Conservation (phyloP, 2,888 invertebrate genomes). For the Cheilosia pagana region DNA sequence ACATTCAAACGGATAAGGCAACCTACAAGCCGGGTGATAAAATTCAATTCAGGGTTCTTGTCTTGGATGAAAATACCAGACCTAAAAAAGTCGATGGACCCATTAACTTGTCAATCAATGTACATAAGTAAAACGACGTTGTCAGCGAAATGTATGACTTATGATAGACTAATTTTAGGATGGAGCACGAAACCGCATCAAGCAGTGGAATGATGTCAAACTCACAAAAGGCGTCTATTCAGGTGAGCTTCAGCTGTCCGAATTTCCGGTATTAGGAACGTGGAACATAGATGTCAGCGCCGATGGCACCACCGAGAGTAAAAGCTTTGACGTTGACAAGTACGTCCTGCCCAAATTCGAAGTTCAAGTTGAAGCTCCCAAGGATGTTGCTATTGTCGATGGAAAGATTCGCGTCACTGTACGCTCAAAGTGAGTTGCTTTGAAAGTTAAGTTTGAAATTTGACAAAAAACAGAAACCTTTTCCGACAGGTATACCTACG, state of each 20-base stretch:
- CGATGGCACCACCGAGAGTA: conserved; percentile 78
- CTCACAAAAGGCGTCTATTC: conserved; percentile 90
- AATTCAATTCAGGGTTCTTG: conserved; percentile 89
- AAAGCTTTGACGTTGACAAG: conserved; percentile 70
- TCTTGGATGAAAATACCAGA: conserved; percentile 89
- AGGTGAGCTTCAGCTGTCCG: conserved; percentile 90
- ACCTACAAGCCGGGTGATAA: conserved; percentile 94
- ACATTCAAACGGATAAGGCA: conserved; percentile 96
- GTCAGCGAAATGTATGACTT: background rate
- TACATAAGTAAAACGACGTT: conserved; percentile 53
- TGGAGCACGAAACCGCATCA: conserved; percentile 90
- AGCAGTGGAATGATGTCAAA: conserved; percentile 89
- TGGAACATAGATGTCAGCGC: conserved; percentile 92
- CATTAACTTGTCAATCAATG: conserved; percentile 78
- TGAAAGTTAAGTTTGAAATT: background rate
- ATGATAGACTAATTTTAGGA: conserved; percentile 84
- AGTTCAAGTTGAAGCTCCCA: conserved; percentile 87
- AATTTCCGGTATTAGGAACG: conserved; percentile 92
- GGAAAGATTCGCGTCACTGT: conserved; percentile 91
- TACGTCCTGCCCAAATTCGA: conserved; percentile 76
- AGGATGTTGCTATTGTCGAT: conserved; percentile 92
- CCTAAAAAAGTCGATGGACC: conserved; percentile 84
- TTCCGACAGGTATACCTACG: conserved; percentile 89
- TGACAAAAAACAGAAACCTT: background rate
- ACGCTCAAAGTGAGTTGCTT: conserved; percentile 87